These are phyloP conservation scores for Syrmaticus mikado DNA, from an alignment of 2,113 vertebrate species.

Conservation along the genomic window DNA sequence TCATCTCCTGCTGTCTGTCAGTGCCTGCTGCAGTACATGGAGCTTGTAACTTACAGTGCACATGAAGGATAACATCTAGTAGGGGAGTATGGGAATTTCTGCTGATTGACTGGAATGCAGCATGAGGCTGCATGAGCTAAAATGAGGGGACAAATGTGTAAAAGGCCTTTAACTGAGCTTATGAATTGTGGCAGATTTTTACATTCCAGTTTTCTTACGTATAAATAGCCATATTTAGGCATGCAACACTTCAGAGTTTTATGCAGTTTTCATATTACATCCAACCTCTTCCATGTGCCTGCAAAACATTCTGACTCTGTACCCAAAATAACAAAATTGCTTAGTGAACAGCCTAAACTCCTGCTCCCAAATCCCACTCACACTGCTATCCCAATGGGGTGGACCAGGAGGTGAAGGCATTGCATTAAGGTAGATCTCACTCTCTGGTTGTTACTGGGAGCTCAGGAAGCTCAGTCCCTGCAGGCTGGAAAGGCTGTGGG, in stretches of 20 bases:
- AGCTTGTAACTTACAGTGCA: background rate
- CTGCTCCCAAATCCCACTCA: background rate
- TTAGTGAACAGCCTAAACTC: background rate
- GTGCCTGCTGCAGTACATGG: background rate
- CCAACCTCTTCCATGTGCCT: background rate
- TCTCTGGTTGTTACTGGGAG: background rate
- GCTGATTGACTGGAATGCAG: slow-evolving; percentile 41
- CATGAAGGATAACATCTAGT: background rate
- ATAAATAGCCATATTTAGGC: fast-evolving
- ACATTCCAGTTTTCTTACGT: background rate
- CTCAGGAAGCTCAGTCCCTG: background rate
- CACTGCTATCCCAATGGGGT: fast-evolving
- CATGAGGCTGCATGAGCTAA: fast-evolving
- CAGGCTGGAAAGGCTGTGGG: background rate
- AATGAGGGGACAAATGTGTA: background rate
- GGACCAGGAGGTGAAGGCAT: background rate
- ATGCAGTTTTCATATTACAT: background rate
- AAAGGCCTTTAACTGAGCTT: background rate
- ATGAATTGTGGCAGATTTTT: background rate
- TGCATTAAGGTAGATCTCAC: background rate
- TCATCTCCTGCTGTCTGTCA: slow-evolving; percentile 55
- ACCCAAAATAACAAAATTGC: background rate
- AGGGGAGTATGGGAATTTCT: background rate
- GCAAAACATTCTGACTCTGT: background rate
- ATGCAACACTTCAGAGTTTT: background rate